Evolutionary conservation across 2,888 invertebrate species (phyloP), one percentile per base, ranked within the genome.

Genomic region (Apocheima hispidaria): DNA sequence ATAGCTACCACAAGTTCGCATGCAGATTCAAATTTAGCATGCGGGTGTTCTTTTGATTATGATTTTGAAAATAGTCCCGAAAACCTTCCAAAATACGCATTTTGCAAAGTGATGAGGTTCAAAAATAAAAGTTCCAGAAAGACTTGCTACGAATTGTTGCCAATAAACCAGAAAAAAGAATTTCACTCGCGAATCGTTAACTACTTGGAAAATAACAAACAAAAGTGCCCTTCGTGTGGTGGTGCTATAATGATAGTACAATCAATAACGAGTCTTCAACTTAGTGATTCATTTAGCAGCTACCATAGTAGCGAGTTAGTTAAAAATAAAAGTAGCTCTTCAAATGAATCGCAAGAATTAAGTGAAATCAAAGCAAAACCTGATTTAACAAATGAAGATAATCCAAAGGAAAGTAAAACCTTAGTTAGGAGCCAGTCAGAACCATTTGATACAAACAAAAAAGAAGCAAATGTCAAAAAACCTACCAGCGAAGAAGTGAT

Each of bases 31-130:
- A 79, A 79, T 64, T 73, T 88, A 59, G 35, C 56, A 6, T 91
- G 92, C 67, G 85, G 87, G 35, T 93, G 93, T 71, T 72, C 66
- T 56, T 89, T 93, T 70, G 86, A 89, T 5, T 82, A 86, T 61
- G 85, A 90, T 40, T 73, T 84, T 12, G 84, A 88, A 49, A 72
- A 61, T 20, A 71, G 67, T 64, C 60, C 55, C 6, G 74, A 83
- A 54, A 82, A 85, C 65, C 75, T 94, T 43, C 93, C 94, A 0
- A 87, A 86, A 69, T 94, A 94, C 69, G 93, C 94, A 6, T 93
- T 92, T 77, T 95, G 95, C 73, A 93, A 92, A 75, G 78, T 94
- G 9, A 84, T 95, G 75, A 92, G 90, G 73, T 95, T 95, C 71
- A 92, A 88, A 76, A 92, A 88, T 65, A 88, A 83, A 63, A 88